Percentiles rank a stretch among this genome's conserved stretches.
Conservation (phyloP, 2,888 invertebrate genomes). For the Hirtodrosophila cameraria region DNA sequence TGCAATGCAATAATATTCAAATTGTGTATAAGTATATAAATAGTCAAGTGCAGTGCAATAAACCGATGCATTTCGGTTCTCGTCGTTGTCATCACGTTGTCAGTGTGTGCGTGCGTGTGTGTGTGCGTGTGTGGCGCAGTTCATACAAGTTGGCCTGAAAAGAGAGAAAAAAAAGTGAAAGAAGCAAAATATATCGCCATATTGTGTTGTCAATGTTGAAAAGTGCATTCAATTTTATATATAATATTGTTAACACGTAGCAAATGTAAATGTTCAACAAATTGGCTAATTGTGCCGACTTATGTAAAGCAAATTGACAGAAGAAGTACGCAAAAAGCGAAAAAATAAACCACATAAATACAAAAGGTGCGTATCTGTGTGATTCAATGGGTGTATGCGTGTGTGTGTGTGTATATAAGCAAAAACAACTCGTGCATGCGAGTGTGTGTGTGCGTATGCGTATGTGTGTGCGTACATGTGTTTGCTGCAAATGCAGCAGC, state of each 20-base stretch:
- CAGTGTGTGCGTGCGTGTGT: slow-evolving; percentile 27
- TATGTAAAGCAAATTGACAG: slow-evolving; percentile 59
- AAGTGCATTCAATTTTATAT: slow-evolving; percentile 61
- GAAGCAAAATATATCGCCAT: slow-evolving; percentile 73
- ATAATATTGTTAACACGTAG: slow-evolving; percentile 7
- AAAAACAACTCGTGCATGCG: slow-evolving; percentile 20
- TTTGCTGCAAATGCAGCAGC: slow-evolving; percentile 26
- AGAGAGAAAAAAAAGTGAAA: slow-evolving; percentile 66
- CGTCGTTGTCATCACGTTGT: slow-evolving; percentile 19
- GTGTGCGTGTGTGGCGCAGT: slow-evolving; percentile 64
- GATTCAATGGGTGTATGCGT: slow-evolving; percentile 17
- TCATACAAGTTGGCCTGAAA: slow-evolving; percentile 66
- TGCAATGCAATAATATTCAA: slow-evolving; percentile 20
- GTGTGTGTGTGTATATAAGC: slow-evolving; percentile 23
- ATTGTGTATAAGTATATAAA: slow-evolving; percentile 13
- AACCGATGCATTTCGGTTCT: slow-evolving; percentile 55
- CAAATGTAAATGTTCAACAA: slow-evolving; percentile 13
- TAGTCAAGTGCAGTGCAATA: slow-evolving; percentile 63
- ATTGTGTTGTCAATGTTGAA: slow-evolving; percentile 65
- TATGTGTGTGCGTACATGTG: slow-evolving; percentile 7
- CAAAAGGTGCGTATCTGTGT: slow-evolving; percentile 51
- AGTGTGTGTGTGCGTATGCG: background rate
- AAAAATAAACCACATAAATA: slow-evolving; percentile 59
- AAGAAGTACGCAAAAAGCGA: slow-evolving; percentile 46
- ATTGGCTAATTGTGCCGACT: slow-evolving; percentile 37